Percentiles rank a stretch among this genome's conserved stretches.
phyloP scores from a whole-genome alignment of 2,797 vertebrate species.

The Typhlichthys eigenmanni region DNA sequence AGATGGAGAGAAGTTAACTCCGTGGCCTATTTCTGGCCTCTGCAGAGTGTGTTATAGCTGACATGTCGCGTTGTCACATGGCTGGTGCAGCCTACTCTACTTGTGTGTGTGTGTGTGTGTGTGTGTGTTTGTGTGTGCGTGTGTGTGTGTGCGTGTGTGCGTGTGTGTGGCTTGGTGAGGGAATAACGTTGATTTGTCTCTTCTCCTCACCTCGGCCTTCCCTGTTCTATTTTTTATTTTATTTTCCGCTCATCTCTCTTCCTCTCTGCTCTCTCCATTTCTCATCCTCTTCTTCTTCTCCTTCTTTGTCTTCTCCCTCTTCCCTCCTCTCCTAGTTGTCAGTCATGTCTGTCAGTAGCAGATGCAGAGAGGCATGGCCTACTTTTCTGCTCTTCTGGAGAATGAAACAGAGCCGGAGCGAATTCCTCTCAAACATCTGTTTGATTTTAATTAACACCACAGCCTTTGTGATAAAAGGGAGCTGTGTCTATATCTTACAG shows the following conservation, averaged over 20 bases:
- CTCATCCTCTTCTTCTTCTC: slow-evolving; percentile 16
- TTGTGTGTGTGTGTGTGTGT: slow-evolving; percentile 20
- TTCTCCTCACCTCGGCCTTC: slow-evolving; percentile 1
- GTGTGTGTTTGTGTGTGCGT: slow-evolving; percentile 22
- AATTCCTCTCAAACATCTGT: slow-evolving; percentile 68
- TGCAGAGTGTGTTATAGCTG: slow-evolving; percentile 43
- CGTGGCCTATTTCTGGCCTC: slow-evolving; percentile 53
- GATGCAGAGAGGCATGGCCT: slow-evolving; percentile 62
- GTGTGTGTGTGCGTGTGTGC: background rate
- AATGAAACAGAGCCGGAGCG: slow-evolving; percentile 71
- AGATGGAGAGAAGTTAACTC: slow-evolving; percentile 31
- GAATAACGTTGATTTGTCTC: slow-evolving; percentile 42
- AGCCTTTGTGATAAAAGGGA: slow-evolving; percentile 53
- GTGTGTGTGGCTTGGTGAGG: slow-evolving; percentile 45
- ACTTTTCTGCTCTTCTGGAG: slow-evolving; percentile 52
- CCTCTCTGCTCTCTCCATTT: slow-evolving; percentile 5
- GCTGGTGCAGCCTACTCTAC: slow-evolving; percentile 17
- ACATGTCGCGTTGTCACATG: slow-evolving; percentile 30
- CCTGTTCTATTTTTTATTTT: slow-evolving; percentile 7
- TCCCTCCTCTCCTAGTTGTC: slow-evolving; percentile 50
- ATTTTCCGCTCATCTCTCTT: background rate
- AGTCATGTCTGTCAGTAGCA: slow-evolving; percentile 60
- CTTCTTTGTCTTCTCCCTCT: slow-evolving; percentile 20
- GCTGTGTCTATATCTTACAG: slow-evolving; percentile 71
- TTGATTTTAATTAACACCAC: slow-evolving; percentile 76